These are phyloP conservation scores for Cosmorhoe ocellata DNA, from an alignment of 2,888 invertebrate species.

Conservation along the genomic window DNA sequence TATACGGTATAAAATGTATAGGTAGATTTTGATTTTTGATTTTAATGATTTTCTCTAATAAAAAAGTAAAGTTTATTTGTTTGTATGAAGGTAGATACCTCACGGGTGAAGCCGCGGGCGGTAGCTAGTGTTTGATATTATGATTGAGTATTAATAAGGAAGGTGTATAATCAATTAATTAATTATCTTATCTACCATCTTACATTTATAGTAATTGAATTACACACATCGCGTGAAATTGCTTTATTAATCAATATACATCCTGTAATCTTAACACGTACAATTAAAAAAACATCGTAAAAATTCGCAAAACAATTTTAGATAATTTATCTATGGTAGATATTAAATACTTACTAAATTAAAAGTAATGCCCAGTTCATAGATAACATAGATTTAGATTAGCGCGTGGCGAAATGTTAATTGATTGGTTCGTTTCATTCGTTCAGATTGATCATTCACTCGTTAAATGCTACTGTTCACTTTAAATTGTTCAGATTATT, in stretches of 20 bases:
- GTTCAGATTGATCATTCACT: conserved; percentile 27
- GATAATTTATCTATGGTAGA: too few species aligned
- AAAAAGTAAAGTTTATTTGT: too few species aligned
- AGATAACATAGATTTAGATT: conserved; percentile 25
- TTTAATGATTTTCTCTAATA: too few species aligned
- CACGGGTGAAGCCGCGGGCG: too few species aligned
- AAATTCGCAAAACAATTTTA: conserved; percentile 18
- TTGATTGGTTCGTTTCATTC: conserved; percentile 29
- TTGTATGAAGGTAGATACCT: too few species aligned
- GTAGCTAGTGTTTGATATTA: too few species aligned
- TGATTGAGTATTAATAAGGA: too few species aligned
- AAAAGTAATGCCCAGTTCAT: conserved; percentile 12
- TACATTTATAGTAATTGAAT: conserved; percentile 1
- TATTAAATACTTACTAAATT: too few species aligned
- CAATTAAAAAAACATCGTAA: conserved; percentile 6
- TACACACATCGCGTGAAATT: not conserved
- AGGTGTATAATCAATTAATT: not conserved
- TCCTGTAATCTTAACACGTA: not conserved
- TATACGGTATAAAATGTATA: too few species aligned
- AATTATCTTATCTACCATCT: not conserved
- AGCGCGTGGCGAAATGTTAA: conserved; percentile 32
- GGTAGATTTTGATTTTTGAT: too few species aligned
- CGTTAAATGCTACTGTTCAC: conserved; percentile 25
- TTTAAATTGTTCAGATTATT: conserved; percentile 7
- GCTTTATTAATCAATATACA: conserved; percentile 7